Percentiles rank a stretch among this genome's conserved stretches.
phyloP scores from a whole-genome alignment of 2,797 vertebrate genomes.

The Sebastes trivittatus region DNA sequence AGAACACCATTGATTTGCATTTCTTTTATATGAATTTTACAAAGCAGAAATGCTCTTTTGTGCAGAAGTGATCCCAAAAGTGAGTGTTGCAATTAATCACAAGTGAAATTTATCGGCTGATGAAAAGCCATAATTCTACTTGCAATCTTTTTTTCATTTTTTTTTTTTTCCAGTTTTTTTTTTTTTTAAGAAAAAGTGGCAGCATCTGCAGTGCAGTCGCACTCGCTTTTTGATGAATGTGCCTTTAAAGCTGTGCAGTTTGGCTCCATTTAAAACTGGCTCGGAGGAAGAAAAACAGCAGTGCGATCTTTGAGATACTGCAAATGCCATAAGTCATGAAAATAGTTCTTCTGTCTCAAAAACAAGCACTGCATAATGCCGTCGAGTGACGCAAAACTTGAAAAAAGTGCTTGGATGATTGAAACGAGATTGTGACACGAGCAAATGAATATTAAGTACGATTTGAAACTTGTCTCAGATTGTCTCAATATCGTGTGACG shows the following conservation, averaged over 20 bases:
- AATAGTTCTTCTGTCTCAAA: constrained; percentile 81
- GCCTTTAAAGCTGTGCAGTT: constrained; percentile 86
- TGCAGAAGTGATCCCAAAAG: constrained; percentile 87
- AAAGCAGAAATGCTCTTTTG: constrained; percentile 89
- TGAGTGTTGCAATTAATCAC: constrained; percentile 91
- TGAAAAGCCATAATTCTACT: constrained; percentile 90
- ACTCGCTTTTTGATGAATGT: constrained; percentile 86
- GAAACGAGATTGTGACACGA: constrained; percentile 49
- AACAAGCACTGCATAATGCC: constrained; percentile 76
- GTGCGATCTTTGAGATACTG: constrained; percentile 80
- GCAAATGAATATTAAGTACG: constrained; percentile 56
- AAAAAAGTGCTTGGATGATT: constrained; percentile 51
- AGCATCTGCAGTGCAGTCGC: constrained; percentile 85
- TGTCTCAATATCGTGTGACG: constrained; percentile 7
- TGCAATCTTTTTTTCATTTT: constrained; percentile 71
- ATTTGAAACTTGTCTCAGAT: constrained; percentile 38
- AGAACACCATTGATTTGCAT: constrained; percentile 90
- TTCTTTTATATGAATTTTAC: constrained; percentile 90
- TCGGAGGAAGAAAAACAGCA: constrained; percentile 84
- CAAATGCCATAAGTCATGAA: constrained; percentile 86
- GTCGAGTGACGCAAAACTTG: constrained; percentile 44
- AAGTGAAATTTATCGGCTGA: constrained; percentile 90
- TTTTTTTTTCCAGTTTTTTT: constrained; percentile 48
- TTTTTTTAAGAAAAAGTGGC: constrained; percentile 80
- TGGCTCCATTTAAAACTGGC: constrained; percentile 86